phyloP scores from a whole-genome alignment of 2,888 invertebrate species.

The Odontothrips loti region DNA sequence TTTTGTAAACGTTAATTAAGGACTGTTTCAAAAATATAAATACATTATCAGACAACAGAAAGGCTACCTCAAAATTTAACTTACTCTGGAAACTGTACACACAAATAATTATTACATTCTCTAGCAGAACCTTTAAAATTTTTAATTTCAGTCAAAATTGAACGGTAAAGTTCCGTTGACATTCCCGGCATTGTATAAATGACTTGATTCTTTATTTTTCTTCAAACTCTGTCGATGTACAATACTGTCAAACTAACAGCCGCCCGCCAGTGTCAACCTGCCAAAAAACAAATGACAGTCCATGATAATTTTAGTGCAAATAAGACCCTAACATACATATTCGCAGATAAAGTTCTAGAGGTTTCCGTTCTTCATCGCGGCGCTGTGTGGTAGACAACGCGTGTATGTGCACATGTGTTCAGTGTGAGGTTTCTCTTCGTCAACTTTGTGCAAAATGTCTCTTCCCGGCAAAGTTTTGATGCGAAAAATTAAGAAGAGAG shows the following conservation, averaged over 20 bases:
- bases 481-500: constrained; percentile 73
- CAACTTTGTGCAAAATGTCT: constrained; percentile 50
- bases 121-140: constrained; percentile 10
- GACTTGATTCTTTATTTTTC: no score
- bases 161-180: background rate
- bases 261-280: no score
- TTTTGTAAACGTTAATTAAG: no score
- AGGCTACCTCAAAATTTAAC: background rate
- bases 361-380: no score
- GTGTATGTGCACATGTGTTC: background rate
- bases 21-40: background rate
- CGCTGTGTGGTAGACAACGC: no score
- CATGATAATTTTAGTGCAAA: no score
- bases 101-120: background rate
- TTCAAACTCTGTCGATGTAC: no score
- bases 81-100: constrained; percentile 2
- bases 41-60: background rate
- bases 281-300: no score
- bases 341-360: no score
- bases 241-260: no score
- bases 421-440: background rate
- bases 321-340: no score
- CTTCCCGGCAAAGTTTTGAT: constrained; percentile 66
- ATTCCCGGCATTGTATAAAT: background rate
- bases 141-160: background rate